A percentile compares a stretch with the other conserved stretches of the same genome.
Evolutionary conservation across 2,113 vertebrate genomes (phyloP).

Genomic region (Clarias gariepinus): DNA sequence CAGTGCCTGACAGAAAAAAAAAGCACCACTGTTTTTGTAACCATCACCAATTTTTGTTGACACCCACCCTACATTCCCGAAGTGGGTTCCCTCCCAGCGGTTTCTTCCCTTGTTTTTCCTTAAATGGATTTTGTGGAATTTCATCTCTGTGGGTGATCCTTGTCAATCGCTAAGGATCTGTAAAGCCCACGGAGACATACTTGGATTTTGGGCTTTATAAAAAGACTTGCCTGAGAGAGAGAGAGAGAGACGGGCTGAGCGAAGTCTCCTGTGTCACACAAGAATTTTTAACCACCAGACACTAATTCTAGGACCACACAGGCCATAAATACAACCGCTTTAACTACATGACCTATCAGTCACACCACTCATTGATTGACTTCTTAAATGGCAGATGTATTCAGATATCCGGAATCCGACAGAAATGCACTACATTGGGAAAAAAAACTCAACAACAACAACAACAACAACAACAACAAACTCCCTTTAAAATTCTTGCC

Average conservation of each 20-base stretch:
- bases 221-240: background rate
- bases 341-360: background rate
- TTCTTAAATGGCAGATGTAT: background rate
- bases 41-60: background rate
- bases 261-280: background rate
- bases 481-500: background rate
- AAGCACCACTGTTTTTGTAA: too few relatives aligned
- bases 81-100: background rate
- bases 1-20: too few relatives aligned
- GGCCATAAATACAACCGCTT: background rate
- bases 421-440: background rate
- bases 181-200: background rate
- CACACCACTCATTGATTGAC: background rate
- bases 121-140: background rate
- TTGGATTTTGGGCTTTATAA: conserved; percentile 8
- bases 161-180: background rate
- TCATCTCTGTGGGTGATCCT: background rate
- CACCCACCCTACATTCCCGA: background rate
- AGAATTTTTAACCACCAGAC: background rate
- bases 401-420: background rate
- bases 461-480: background rate
- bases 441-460: background rate
- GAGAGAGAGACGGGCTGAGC: background rate
- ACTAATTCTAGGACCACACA: conserved; percentile 7
- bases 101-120: background rate